These are phyloP conservation scores for Patella pellucida DNA, from an alignment of 2,888 invertebrate species.

Conservation along the genomic window DNA sequence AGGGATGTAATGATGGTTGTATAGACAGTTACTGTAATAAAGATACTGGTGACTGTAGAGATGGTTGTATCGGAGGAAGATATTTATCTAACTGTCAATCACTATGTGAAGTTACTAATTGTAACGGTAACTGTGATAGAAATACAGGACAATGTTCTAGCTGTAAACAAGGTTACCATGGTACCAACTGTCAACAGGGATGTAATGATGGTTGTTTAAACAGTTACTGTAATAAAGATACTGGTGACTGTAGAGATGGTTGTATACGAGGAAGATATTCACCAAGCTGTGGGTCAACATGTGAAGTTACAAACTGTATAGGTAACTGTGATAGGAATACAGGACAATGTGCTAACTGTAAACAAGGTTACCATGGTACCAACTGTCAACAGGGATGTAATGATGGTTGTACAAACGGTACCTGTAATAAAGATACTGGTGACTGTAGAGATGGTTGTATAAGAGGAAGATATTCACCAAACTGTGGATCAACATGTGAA, in stretches of 20 bases:
- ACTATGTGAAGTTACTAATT: neutral
- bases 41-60: neutral
- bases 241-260: too few species aligned
- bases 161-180: neutral
- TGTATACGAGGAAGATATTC: too few species aligned
- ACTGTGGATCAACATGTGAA: too few species aligned
- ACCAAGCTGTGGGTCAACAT: too few species aligned
- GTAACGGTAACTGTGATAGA: neutral
- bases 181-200: neutral
- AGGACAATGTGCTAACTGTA: constrained; percentile 13
- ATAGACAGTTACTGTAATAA: too few species aligned
- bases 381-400: neutral
- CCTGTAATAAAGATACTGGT: constrained; percentile 27
- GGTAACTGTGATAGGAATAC: neutral
- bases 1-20: neutral
- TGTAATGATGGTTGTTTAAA: neutral
- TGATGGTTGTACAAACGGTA: constrained; percentile 33
- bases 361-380: neutral
- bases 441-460: too few species aligned
- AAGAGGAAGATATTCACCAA: too few species aligned
- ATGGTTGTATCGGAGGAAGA: neutral
- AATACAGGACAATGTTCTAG: neutral
- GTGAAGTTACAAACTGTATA: too few species aligned
- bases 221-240: neutral
- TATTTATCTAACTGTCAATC: neutral